These are phyloP conservation scores for Luperina nickerlii DNA, from an alignment of 2,888 invertebrate genomes.

Conservation along the genomic window DNA sequence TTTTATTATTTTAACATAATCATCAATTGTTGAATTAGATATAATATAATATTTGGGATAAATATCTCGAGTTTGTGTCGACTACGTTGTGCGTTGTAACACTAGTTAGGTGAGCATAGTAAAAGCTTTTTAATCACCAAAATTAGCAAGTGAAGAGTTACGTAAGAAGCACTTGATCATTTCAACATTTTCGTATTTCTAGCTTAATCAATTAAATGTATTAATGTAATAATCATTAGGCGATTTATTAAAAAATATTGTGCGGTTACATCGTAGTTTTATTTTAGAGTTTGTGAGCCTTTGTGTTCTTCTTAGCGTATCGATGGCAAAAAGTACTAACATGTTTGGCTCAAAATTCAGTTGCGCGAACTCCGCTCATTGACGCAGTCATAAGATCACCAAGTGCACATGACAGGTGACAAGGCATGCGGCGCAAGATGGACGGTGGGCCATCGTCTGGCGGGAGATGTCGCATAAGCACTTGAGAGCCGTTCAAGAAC, in stretches of 20 bases:
- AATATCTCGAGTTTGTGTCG: neutral
- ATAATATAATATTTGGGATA: neutral
- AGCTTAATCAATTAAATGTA: constrained; percentile 31
- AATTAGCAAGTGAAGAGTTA: neutral
- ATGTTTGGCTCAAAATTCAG: neutral
- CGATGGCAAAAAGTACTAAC: neutral
- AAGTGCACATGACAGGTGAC: too few species aligned
- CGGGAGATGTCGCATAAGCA: neutral
- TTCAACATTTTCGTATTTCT: constrained; percentile 3
- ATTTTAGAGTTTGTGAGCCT: constrained; percentile 10
- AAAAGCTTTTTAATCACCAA: neutral
- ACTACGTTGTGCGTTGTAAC: neutral
- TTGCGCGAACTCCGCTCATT: neutral
- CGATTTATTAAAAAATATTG: constrained; percentile 41
- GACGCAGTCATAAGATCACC: neutral
- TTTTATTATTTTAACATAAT: neutral
- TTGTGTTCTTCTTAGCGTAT: neutral
- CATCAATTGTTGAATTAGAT: neutral
- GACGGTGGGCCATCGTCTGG: neutral
- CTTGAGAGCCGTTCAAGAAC: neutral
- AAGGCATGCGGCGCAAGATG: neutral
- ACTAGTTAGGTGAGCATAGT: neutral
- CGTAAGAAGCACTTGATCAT: constrained; percentile 3
- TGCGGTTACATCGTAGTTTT: constrained; percentile 41
- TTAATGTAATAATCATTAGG: constrained; percentile 16